Evolutionary conservation across 2,888 invertebrate genomes (phyloP).

Genomic region (Oxystoma pomonae): DNA sequence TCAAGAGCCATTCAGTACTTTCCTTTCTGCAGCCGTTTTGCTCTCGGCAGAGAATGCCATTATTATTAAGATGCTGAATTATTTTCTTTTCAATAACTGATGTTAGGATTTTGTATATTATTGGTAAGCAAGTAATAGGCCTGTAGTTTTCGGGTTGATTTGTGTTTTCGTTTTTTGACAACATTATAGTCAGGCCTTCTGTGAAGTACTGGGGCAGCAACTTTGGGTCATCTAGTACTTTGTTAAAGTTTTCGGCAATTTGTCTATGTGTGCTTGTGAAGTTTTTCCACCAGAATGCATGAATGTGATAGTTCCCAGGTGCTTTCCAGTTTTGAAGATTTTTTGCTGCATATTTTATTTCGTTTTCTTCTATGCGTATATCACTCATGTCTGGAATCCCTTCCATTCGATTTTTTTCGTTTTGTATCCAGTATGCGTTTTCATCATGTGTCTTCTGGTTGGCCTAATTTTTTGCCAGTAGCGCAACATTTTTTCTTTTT

Average conservation of each 20-base stretch:
- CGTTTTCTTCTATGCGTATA: neutral
- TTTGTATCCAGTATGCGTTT: neutral
- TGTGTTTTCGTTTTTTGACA: neutral
- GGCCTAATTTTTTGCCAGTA: neutral
- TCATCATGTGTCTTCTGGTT: neutral
- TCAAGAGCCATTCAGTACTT: conserved; percentile 1
- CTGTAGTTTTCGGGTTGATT: conserved; percentile 4
- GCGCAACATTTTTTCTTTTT: neutral
- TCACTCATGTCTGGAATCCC: neutral
- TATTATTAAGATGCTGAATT: neutral
- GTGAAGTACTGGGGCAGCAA: neutral
- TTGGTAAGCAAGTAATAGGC: conserved; percentile 4
- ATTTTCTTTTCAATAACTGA: conserved; percentile 1
- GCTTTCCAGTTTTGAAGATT: conserved; percentile 2
- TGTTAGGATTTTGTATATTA: conserved; percentile 6
- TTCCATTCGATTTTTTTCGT: neutral
- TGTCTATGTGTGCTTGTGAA: neutral
- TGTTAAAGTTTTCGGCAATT: neutral
- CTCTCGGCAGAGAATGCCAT: neutral
- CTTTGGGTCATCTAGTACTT: neutral
- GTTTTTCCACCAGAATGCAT: neutral
- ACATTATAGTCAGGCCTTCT: neutral
- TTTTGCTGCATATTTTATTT: neutral
- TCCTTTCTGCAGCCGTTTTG: conserved; percentile 8
- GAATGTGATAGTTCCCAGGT: neutral